Percentiles rank a stretch among this genome's conserved stretches.
These are phyloP conservation scores for Pyrgus malvae DNA, from an alignment of 2,888 invertebrate species.

Conservation along the genomic window DNA sequence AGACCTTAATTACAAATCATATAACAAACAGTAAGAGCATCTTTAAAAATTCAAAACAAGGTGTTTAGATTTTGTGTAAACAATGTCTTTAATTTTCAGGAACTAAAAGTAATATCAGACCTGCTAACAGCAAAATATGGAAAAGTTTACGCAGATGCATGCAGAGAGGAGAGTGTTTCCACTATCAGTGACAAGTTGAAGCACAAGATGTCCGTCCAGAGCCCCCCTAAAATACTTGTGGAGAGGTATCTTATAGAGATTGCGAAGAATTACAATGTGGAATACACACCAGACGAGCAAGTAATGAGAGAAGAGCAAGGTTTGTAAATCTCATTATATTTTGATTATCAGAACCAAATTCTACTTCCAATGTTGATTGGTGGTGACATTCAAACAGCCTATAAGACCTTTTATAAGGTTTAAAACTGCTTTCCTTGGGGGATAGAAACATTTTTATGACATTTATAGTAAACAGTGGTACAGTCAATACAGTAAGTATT, in stretches of 20 bases:
- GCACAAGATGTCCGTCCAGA: constrained; percentile 96
- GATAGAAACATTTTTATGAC: too few species aligned
- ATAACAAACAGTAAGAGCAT: too few species aligned
- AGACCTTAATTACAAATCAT: too few species aligned
- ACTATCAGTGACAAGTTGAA: constrained; percentile 95
- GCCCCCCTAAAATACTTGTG: constrained; percentile 96
- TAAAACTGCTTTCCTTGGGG: too few species aligned
- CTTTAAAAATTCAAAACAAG: too few species aligned
- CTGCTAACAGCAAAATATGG: constrained; percentile 96
- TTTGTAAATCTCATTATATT: constrained; percentile 35
- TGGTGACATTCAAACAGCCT: too few species aligned
- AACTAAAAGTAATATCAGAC: constrained; percentile 91
- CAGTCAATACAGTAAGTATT: too few species aligned
- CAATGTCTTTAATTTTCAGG: constrained; percentile 53
- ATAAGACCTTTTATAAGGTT: too few species aligned
- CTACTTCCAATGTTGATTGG: too few species aligned
- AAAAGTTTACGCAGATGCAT: constrained; percentile 94
- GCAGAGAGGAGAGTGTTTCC: constrained; percentile 89
- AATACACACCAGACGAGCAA: constrained; percentile 97
- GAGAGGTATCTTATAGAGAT: constrained; percentile 98
- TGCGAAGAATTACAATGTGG: constrained; percentile 96
- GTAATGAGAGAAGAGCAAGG: constrained; percentile 90
- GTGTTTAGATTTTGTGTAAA: too few species aligned
- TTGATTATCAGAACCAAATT: too few species aligned
- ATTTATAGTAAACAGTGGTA: too few species aligned